phyloP scores from a whole-genome alignment of 2,113 vertebrate species.

The Ageneiosus marmoratus region DNA sequence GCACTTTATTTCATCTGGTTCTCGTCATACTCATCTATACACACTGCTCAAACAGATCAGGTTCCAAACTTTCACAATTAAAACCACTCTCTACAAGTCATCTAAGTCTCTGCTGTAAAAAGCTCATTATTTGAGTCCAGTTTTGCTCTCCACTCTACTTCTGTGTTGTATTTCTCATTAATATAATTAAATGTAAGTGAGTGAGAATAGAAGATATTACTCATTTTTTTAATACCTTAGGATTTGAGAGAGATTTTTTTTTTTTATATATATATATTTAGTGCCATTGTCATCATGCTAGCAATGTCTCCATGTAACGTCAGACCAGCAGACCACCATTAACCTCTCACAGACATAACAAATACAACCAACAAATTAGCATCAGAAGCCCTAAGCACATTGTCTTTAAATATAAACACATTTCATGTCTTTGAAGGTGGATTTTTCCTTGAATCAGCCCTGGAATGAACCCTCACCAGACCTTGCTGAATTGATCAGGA shows the following conservation, averaged over 20 bases:
- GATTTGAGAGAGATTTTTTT: neutral
- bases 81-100: neutral
- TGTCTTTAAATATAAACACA: conserved; percentile 6
- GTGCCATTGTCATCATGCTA: neutral
- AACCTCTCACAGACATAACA: neutral
- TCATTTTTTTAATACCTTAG: neutral
- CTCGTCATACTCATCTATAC: neutral
- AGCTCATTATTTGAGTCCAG: neutral
- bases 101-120: neutral
- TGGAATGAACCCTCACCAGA: neutral
- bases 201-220: neutral
- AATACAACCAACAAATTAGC: conserved; percentile 6
- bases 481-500: neutral
- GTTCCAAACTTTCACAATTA: neutral
- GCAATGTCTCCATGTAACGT: neutral
- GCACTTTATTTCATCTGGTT: neutral
- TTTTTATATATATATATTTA: neutral
- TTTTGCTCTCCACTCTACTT: neutral
- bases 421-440: neutral
- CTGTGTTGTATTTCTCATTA: neutral
- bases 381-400: neutral
- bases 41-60: neutral
- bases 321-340: neutral
- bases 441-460: neutral
- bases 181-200: neutral